phyloP scores from a whole-genome alignment of 1,140 invertebrate species.

The Onthophagus taurus region DNA sequence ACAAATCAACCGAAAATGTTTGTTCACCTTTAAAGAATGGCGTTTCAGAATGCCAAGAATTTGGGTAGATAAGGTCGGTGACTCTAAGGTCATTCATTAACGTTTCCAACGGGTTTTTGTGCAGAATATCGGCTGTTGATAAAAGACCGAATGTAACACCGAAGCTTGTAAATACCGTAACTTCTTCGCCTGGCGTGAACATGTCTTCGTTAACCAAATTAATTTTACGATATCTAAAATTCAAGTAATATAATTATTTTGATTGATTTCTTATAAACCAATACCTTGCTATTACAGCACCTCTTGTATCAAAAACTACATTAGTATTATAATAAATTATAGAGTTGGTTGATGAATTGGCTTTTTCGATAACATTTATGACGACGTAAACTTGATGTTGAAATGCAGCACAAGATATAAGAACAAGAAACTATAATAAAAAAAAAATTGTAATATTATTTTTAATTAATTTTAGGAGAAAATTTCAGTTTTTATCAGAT shows the following conservation, averaged over 20 bases:
- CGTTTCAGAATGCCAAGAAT: constrained; percentile 62
- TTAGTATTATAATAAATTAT: constrained; percentile 57
- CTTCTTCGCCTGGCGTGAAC: constrained; percentile 40
- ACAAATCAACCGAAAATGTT: no score
- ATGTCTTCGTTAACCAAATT: constrained; percentile 49
- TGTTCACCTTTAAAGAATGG: constrained; percentile 46
- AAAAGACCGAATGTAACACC: constrained; percentile 70
- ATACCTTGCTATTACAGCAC: constrained; percentile 32
- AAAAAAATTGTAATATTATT: no score
- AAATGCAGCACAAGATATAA: constrained; percentile 38
- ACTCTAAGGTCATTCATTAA: constrained; percentile 46
- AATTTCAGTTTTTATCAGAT: no score
- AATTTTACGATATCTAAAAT: constrained; percentile 56
- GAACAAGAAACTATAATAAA: constrained; percentile 36
- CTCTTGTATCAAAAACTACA: constrained; percentile 49
- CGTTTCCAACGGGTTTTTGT: constrained; percentile 47
- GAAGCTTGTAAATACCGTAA: constrained; percentile 62
- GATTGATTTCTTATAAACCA: constrained; percentile 6
- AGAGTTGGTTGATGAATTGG: background rate
- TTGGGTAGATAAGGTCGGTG: constrained; percentile 59
- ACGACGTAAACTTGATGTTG: constrained; percentile 50
- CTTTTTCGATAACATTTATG: constrained; percentile 57
- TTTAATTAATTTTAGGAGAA: no score
- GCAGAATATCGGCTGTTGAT: constrained; percentile 68
- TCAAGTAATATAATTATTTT: background rate